Evolutionary conservation across 2,888 invertebrate genomes (phyloP), one percentile per base, ranked within the genome.

Genomic region (Lymantria dispar): DNA sequence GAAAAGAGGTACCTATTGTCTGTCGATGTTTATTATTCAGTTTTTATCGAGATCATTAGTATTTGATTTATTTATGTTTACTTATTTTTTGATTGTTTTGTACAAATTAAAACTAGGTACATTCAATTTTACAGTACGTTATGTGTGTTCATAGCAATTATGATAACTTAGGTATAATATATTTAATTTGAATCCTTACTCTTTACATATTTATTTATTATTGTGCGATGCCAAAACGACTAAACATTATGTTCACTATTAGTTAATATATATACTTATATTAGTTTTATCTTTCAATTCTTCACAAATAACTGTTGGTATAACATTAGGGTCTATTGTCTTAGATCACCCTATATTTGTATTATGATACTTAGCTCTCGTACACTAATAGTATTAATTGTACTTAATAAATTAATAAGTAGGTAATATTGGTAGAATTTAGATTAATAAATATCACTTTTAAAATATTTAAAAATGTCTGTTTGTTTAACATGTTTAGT

Each of bases 401-500:
- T 90, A 74, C 68, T 71, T 72, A 87, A 81, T 87, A 87, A 87
- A 85, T 80, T 84, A 78, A 72, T 78, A 80, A 77, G 78, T 88
- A 87, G 85, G 84, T 68, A 71, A 74, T 76, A 77, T 84, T 74
- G 69, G 86, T 89, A 90, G 88, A 64, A 62, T 72, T 81, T 89
- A 90, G 88, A 83, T 82, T 89, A 91, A 91, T 91, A 91, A 91
- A 91, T 78, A 80, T 86, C 83, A 87, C 88, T 88, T 87, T 78
- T 86, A 81, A 85, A 89, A 84, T 85, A 87, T 83, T 85, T 83
- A 76, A 87, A 86, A 78, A 80, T 76, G 90, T 90, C 84, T 91
- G 90, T 90, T 90, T 91, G 88, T 90, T 90, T 91, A 91, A 91
- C 91, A 91, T 91, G 90, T 90, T 86, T 90, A 91, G 91, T 76